Evolutionary conservation across 2,888 invertebrate genomes (phyloP), one percentile per base, ranked within the genome.

Genomic region (Campoplex nolae): DNA sequence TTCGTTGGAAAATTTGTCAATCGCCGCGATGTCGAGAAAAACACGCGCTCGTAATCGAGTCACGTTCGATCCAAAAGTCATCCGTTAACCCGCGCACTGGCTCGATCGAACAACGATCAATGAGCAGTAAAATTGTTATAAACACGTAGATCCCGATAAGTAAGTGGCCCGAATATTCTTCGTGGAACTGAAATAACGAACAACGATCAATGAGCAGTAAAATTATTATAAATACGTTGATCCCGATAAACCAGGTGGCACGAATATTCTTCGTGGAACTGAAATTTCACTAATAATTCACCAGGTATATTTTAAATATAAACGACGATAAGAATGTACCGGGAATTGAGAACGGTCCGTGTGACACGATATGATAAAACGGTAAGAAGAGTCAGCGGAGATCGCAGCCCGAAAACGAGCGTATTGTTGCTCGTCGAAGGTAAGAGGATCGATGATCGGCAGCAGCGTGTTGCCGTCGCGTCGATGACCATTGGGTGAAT

Each of bases 401-500:
- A 74, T 23, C 42, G 65, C 16, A 11, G 16, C 7, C 32, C 42
- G 56, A 56, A 38, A 32, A 65, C 28, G 51, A 81, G 70, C 13
- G 79, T 62, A 83, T 83, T 6, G 38, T 38, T 38, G 38, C 35
- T n/a, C 70, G 87, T 80, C 83, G 85, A 86, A 89, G 88, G 89
- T 87, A 85, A 89, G 90, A 89, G 62, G 70, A 38, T 54, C 35
- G 76, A 16, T 51, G 83, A 51, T 76, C 62, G 62, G 62, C 32
- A 62, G 32, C 58, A 62, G 32, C 58, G 67, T 75, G 79, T 70
- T 90, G 91, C 90, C 91, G 91, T 90, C 91, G 90, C 92, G 90
- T 78, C 91, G 93, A 92, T 92, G 92, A 92, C 93, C 92, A 92
- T 92, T 92, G 92, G 93, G 93, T 93, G 93, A 93, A 93, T 93